These are phyloP conservation scores for Calidris pugnax DNA, from an alignment of 2,113 vertebrate species.

Conservation along the genomic window DNA sequence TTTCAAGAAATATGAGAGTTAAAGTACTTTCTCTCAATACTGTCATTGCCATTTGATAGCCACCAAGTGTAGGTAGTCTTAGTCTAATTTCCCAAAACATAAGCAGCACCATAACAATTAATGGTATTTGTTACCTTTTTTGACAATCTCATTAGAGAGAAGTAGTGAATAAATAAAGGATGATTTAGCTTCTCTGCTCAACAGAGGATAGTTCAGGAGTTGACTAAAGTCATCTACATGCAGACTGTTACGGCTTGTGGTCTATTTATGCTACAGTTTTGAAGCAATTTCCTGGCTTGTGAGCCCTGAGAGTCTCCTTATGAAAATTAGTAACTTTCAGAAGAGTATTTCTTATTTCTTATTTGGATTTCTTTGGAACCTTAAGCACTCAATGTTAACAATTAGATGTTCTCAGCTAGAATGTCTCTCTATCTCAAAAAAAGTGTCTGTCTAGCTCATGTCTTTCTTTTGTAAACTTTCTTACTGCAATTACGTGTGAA, in stretches of 20 bases:
- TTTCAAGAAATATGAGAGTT: not conserved
- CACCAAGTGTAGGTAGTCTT: not conserved
- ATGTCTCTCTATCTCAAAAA: not conserved
- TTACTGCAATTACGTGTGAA: not conserved
- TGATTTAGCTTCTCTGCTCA: not conserved
- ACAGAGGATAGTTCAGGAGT: not conserved
- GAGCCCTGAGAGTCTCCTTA: not conserved
- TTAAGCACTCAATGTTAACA: not conserved
- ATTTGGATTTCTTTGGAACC: not conserved
- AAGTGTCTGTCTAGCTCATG: not conserved
- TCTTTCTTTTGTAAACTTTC: not conserved
- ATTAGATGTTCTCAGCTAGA: not conserved
- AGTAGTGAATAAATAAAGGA: not conserved
- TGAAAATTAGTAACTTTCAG: not conserved
- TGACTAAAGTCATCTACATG: not conserved
- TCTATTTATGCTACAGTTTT: not conserved
- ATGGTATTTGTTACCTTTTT: not conserved
- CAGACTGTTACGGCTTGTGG: not conserved
- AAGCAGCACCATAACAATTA: not conserved
- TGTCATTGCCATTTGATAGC: not conserved
- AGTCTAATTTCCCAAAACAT: not conserved
- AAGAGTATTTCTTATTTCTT: not conserved
- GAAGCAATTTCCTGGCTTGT: not conserved
- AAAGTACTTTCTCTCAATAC: not conserved
- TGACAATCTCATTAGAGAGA: not conserved